phyloP scores from a whole-genome alignment of 35 echinoderm and acorn worm genomes.

The Apostichopus japonicus region DNA sequence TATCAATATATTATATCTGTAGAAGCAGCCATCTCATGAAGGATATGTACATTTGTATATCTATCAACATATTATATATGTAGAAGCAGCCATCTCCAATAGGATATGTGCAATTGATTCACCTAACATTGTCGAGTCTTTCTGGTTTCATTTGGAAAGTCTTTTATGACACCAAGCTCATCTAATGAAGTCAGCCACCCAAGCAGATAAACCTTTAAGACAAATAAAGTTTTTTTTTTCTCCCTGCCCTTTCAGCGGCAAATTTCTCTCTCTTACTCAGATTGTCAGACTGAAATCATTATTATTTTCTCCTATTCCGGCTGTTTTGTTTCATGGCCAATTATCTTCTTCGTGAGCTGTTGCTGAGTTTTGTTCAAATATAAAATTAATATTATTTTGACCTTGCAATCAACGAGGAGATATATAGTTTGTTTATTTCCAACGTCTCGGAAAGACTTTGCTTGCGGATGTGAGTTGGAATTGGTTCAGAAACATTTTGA shows the following conservation, averaged over 20 bases:
- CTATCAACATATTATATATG: no score
- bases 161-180: neutral
- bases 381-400: slow-evolving; percentile 1
- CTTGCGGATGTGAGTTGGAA: no score
- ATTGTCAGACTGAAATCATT: neutral
- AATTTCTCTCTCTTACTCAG: neutral
- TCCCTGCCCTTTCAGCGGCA: neutral
- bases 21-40: no score
- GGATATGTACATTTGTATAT: no score
- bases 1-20: no score
- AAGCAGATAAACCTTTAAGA: neutral
- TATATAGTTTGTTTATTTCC: neutral
- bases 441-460: no score
- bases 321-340: neutral
- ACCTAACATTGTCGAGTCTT: no score
- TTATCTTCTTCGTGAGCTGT: neutral
- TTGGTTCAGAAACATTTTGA: no score
- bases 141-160: no score
- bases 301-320: neutral
- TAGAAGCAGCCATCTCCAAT: no score
- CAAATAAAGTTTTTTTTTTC: neutral
- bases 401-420: neutral
- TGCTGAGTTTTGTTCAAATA: neutral
- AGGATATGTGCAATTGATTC: no score
- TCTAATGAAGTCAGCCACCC: neutral